Percentiles rank a stretch among this genome's conserved stretches.
Evolutionary conservation across 2,888 invertebrate species (phyloP).

Genomic region (Megastigmus dorsalis): DNA sequence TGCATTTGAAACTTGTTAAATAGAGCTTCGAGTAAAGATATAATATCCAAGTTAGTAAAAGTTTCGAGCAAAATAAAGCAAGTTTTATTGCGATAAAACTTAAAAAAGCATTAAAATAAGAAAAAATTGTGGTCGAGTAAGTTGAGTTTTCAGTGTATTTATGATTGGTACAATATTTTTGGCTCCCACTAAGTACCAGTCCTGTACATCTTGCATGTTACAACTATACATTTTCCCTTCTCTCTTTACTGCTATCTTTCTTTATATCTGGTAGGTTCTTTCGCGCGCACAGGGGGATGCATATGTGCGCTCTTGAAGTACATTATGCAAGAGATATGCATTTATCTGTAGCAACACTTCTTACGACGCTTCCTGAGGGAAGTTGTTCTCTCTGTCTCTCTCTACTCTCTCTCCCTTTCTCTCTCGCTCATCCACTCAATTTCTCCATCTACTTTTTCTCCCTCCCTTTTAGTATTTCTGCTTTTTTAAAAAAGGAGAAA

Average conservation of each 20-base stretch:
- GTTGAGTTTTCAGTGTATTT: no score
- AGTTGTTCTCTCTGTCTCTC: not conserved
- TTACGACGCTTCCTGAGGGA: constrained; percentile 3
- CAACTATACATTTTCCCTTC: not conserved
- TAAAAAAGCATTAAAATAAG: no score
- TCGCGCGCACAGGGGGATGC: constrained; percentile 9
- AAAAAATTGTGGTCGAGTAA: no score
- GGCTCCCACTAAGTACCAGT: not conserved
- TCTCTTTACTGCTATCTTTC: constrained; percentile 19
- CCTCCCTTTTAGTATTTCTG: no score
- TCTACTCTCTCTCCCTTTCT: not conserved
- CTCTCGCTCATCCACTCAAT: not conserved
- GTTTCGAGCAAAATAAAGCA: no score
- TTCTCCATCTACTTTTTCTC: not conserved
- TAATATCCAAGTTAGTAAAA: no score
- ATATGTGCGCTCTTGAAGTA: constrained; percentile 26
- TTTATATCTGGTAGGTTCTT: constrained; percentile 12
- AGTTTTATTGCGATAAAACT: no score
- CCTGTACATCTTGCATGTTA: no score
- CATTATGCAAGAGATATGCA: constrained; percentile 51
- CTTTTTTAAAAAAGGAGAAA: no score
- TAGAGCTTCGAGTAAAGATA: no score
- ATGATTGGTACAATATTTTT: not conserved
- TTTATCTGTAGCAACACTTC: constrained; percentile 41
- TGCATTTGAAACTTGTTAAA: no score